These are phyloP conservation scores for Psittacara wagleri DNA, from an alignment of 2,113 vertebrate genomes.

Conservation along the genomic window DNA sequence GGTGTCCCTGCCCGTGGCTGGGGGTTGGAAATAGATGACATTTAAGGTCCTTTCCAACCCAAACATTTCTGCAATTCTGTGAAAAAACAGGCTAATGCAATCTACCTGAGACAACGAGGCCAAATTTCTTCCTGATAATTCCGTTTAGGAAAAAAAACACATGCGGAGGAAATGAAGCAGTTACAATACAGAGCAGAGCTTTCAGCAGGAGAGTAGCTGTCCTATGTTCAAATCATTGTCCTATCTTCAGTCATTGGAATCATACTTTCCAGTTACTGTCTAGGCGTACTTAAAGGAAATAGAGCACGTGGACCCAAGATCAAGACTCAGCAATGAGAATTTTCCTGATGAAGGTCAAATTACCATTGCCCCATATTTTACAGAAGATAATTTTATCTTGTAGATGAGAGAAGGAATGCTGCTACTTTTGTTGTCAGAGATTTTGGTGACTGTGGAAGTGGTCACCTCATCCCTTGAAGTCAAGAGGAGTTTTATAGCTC, in stretches of 20 bases:
- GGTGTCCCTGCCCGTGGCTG: background rate
- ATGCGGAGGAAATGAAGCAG: background rate
- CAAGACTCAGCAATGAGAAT: background rate
- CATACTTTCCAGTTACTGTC: background rate
- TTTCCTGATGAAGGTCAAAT: background rate
- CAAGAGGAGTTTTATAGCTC: background rate
- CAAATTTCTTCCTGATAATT: background rate
- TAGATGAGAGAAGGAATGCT: background rate
- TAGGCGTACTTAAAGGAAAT: background rate
- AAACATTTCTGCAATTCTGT: background rate
- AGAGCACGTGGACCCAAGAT: background rate
- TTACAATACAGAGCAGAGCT: background rate
- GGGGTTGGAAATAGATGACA: background rate
- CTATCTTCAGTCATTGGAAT: background rate
- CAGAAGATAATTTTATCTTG: background rate
- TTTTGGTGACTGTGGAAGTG: background rate
- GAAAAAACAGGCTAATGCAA: background rate
- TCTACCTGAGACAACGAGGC: background rate
- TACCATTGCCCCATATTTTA: background rate
- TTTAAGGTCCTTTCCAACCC: background rate
- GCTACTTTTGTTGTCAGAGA: background rate
- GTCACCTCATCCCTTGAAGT: background rate
- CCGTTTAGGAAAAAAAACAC: fast-evolving
- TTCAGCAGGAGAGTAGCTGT: background rate
- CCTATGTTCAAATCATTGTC: background rate